Evolutionary conservation across 2,888 invertebrate species (phyloP).

Genomic region (Hanleya hanleyi): DNA sequence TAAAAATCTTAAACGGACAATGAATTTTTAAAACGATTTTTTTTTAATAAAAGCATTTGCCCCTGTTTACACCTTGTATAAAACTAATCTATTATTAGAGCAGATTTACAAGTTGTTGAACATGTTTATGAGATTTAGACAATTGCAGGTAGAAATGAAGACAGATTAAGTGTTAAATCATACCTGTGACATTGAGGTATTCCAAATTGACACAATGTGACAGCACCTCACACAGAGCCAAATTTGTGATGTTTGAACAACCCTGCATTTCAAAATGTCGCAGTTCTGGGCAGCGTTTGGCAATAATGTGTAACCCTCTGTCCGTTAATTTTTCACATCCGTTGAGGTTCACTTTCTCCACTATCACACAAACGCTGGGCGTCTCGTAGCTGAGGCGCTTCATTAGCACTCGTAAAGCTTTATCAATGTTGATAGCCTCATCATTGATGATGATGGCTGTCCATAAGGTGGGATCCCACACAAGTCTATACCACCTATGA

Average conservation of each 20-base stretch:
- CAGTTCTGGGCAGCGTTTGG: slow-evolving; percentile 86
- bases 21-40: no score
- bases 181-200: slow-evolving; percentile 89
- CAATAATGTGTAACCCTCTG: slow-evolving; percentile 83
- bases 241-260: slow-evolving; percentile 83
- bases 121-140: no score
- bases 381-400: slow-evolving; percentile 80
- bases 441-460: slow-evolving; percentile 80
- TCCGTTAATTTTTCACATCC: slow-evolving; percentile 85
- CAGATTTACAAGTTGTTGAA: no score
- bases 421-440: slow-evolving; percentile 79
- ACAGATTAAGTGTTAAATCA: no score
- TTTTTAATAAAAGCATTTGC: no score
- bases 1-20: no score
- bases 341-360: slow-evolving; percentile 80
- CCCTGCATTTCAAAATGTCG: slow-evolving; percentile 86
- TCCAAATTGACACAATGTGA: slow-evolving; percentile 87
- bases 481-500: slow-evolving; percentile 83
- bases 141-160: no score
- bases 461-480: slow-evolving; percentile 87
- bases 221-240: slow-evolving; percentile 85
- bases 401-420: slow-evolving; percentile 78
- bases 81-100: no score
- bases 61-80: no score
- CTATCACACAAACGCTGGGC: slow-evolving; percentile 81